These are phyloP conservation scores for Colaptes auratus DNA, from an alignment of 2,113 vertebrate species.

Conservation along the genomic window DNA sequence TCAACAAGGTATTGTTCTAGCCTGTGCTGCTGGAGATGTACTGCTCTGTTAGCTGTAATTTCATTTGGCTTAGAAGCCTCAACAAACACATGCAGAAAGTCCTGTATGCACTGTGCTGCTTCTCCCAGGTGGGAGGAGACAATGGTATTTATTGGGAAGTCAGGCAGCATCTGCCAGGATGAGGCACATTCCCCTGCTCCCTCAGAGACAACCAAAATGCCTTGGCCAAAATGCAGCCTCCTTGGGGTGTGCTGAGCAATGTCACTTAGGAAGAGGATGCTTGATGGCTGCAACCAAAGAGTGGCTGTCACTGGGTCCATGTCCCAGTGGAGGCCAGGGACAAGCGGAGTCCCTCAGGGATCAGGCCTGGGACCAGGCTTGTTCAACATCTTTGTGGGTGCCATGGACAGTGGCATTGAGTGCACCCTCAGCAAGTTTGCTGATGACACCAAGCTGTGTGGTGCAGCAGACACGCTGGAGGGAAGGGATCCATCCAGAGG, in stretches of 20 bases:
- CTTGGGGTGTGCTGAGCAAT: background rate
- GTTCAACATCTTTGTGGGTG: no score
- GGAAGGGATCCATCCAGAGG: no score
- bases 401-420: no score
- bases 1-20: background rate
- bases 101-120: background rate
- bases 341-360: no score
- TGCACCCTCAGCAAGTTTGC: no score
- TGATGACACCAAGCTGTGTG: no score
- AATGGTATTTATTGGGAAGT: background rate
- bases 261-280: background rate
- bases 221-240: background rate
- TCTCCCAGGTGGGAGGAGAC: background rate
- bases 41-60: background rate
- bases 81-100: background rate
- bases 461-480: no score
- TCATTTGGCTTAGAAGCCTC: background rate
- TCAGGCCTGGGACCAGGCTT: no score
- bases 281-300: no score
- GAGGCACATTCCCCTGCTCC: background rate
- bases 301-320: no score
- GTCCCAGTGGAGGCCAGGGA: no score
- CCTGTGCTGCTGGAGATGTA: background rate
- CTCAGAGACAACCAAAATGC: background rate
- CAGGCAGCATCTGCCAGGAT: background rate